A percentile compares a stretch with the other conserved stretches of the same genome.
Evolutionary conservation across 2,888 invertebrate species (phyloP).

Genomic region (Syrphus vitripennis): DNA sequence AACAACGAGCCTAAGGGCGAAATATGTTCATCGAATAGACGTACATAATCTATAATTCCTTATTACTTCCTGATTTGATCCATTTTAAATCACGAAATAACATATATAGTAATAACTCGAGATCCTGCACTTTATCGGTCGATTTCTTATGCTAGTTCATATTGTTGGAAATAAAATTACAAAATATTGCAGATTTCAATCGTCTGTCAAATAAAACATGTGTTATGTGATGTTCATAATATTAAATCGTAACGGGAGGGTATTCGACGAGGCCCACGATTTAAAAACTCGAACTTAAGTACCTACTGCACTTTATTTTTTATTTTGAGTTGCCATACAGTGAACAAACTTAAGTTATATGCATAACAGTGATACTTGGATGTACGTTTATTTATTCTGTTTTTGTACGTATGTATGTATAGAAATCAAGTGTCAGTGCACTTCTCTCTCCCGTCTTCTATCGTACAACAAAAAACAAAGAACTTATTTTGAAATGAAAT

Average conservation of each 20-base stretch:
- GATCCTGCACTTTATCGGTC: too few species aligned
- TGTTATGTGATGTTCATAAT: neutral
- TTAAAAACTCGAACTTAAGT: neutral
- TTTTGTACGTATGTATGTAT: too few species aligned
- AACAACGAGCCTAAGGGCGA: too few species aligned
- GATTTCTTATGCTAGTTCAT: too few species aligned
- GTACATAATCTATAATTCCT: too few species aligned
- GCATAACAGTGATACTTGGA: neutral
- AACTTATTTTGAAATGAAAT: neutral
- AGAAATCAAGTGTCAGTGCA: neutral
- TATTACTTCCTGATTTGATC: too few species aligned
- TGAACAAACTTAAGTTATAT: neutral
- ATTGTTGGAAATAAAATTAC: too few species aligned
- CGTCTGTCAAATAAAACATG: neutral
- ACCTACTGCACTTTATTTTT: neutral
- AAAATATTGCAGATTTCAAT: neutral
- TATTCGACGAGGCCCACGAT: neutral
- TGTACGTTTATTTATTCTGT: neutral
- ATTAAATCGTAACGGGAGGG: neutral
- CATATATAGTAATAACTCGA: too few species aligned
- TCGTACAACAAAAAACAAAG: neutral
- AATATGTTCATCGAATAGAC: too few species aligned
- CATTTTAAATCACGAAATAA: too few species aligned
- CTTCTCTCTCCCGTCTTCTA: neutral
- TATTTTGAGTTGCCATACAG: neutral